These are phyloP conservation scores for Nomada ruficornis DNA, from an alignment of 2,888 invertebrate genomes.

Conservation along the genomic window DNA sequence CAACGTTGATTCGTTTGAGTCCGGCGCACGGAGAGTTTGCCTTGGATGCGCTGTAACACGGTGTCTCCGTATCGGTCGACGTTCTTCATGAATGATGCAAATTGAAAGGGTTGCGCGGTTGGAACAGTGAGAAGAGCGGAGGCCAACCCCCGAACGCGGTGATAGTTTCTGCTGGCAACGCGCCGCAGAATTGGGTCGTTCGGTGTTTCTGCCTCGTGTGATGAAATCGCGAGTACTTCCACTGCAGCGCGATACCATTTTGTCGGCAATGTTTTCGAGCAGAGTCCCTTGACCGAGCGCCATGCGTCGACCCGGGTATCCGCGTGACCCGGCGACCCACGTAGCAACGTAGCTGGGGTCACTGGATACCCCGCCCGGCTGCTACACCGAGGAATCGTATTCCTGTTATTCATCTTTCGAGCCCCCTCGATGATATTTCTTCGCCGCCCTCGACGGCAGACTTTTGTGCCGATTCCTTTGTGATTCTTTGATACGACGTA, in stretches of 20 bases:
- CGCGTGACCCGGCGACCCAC: conserved; percentile 77
- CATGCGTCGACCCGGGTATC: conserved; percentile 77
- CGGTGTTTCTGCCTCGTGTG: conserved; percentile 19
- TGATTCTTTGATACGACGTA: too few relatives aligned
- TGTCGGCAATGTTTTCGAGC: conserved; percentile 42
- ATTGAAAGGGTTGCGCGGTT: neutral
- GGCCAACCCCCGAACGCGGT: conserved; percentile 2
- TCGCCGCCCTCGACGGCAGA: neutral
- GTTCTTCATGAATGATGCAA: neutral
- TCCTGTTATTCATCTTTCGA: neutral
- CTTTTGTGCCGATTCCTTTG: neutral
- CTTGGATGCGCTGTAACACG: too few relatives aligned
- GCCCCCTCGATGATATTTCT: neutral
- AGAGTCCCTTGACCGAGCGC: conserved; percentile 71
- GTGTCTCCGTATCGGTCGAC: too few relatives aligned
- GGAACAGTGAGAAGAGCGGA: too few relatives aligned
- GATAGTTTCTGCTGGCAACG: conserved; percentile 15
- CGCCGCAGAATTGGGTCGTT: conserved; percentile 57
- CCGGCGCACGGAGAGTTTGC: too few relatives aligned
- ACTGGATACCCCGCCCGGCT: conserved; percentile 70
- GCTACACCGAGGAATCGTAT: conserved; percentile 25
- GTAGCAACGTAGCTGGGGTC: conserved; percentile 73
- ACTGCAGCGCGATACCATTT: conserved; percentile 28
- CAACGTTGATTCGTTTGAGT: too few relatives aligned
- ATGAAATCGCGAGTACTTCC: conserved; percentile 31